phyloP scores from a whole-genome alignment of 1,140 invertebrate genomes.

The Hylaeus volcanicus region DNA sequence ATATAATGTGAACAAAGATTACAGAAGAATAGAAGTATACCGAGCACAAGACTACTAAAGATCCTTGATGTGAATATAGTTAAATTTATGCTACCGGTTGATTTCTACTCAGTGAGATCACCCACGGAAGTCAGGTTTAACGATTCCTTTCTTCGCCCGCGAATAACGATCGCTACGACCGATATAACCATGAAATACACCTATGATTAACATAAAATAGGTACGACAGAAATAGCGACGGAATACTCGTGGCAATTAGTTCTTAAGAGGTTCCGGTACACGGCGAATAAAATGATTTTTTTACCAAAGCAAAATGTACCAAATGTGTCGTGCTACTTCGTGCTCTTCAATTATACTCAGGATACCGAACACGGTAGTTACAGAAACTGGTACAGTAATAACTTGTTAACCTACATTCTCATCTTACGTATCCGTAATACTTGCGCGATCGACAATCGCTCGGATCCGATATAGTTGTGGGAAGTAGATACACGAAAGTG shows the following conservation, averaged over 20 bases:
- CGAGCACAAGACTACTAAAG: neutral
- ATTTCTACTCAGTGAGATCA: slow-evolving; percentile 35
- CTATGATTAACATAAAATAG: slow-evolving; percentile 32
- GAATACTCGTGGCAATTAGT: slow-evolving; percentile 14
- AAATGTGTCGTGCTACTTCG: neutral
- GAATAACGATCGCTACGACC: neutral
- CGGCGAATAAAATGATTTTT: neutral
- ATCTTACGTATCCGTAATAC: no score
- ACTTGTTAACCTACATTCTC: neutral
- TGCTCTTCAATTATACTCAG: neutral
- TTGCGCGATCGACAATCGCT: no score
- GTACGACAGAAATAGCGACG: neutral
- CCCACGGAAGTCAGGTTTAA: slow-evolving; percentile 28
- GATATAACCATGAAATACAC: slow-evolving; percentile 11
- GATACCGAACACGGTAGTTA: neutral
- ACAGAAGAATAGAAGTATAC: neutral
- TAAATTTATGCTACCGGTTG: slow-evolving; percentile 13
- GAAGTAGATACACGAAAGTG: no score
- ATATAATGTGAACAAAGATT: neutral
- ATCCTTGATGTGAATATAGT: slow-evolving; percentile 18
- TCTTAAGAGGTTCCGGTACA: neutral
- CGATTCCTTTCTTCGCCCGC: slow-evolving; percentile 23
- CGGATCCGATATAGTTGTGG: no score
- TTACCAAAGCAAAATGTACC: neutral
- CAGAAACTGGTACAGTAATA: neutral